Evolutionary conservation across 2,888 invertebrate species (phyloP), one percentile per base, ranked within the genome.

Genomic region (Apoda limacodes): DNA sequence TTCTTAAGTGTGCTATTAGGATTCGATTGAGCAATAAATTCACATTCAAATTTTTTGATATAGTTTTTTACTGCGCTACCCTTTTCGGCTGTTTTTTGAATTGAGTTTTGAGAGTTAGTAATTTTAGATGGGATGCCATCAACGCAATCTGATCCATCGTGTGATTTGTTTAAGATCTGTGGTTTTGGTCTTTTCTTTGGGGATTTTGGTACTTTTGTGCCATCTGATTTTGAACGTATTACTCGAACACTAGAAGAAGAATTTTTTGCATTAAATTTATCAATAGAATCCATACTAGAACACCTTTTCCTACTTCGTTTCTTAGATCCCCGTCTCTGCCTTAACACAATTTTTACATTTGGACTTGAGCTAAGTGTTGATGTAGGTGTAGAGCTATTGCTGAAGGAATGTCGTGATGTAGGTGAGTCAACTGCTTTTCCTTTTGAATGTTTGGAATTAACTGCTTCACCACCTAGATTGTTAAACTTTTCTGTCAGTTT

Each of bases 401-500:
- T 76, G 11, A 57, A 57, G 2, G 67, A 60, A 45, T 58, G 56
- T 35, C 61, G 51, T 13, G 66, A 56, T 20, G 60, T 51, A 37
- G 70, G 64, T 35, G 67, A 42, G 35, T 70, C 64, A 82, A 83
- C 58, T 72, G 83, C 59, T 58, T 84, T 85, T 4, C 83, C 75
- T 50, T 84, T 83, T 41, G 82, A 83, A 22, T 82, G 54, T 5
- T 82, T 51, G 3, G 59, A 59, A 24, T 58, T 58, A 34, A 52
- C 58, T 42, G 74, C 67, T 43, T 82, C 82, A 29, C 56, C 66
- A 39, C 85, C 82, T 49, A 88, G 71, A 54, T 86, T 84, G 53
- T 89, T 88, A 50, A 88, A 89, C 52, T 88, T 88, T 41, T 85
- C 84, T 1, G 89, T 86, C 34, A 89, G 59, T 54, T 86, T 85